Evolutionary conservation across 2,113 vertebrate species (phyloP).

Genomic region (Cyanistes caeruleus): DNA sequence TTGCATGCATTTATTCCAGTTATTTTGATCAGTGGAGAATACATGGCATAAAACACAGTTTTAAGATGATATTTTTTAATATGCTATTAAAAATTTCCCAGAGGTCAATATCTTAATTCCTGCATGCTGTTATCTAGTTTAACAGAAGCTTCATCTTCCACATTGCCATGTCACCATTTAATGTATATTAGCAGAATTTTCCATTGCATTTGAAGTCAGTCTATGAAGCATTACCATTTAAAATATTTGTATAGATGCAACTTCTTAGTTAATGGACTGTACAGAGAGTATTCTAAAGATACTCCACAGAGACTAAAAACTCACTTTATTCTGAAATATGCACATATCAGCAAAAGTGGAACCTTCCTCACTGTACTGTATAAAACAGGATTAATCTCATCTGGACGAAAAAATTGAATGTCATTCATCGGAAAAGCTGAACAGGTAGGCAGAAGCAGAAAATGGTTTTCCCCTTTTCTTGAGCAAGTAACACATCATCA

Average conservation of each 20-base stretch:
- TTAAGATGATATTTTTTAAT: neutral
- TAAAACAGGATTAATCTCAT: neutral
- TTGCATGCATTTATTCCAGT: neutral
- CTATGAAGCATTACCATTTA: neutral
- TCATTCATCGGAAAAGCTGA: neutral
- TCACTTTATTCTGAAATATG: neutral
- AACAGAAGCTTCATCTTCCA: neutral
- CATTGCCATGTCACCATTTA: neutral
- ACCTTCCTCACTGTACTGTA: neutral
- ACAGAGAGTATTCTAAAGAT: neutral
- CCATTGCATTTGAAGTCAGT: neutral
- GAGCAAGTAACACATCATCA: neutral
- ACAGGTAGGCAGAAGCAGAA: neutral
- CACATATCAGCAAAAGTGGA: neutral
- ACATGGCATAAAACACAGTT: neutral
- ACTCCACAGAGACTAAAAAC: neutral
- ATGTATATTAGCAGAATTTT: neutral
- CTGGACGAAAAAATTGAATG: neutral
- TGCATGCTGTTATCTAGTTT: neutral
- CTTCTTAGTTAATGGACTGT: neutral
- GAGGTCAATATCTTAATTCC: neutral
- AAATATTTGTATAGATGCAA: neutral
- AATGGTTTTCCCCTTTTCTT: neutral
- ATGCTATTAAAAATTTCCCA: neutral
- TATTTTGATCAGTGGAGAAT: neutral